Percentiles rank a stretch among this genome's conserved stretches.
Conservation (phyloP, 1,140 invertebrate species). For the Euborellia annulipes region DNA sequence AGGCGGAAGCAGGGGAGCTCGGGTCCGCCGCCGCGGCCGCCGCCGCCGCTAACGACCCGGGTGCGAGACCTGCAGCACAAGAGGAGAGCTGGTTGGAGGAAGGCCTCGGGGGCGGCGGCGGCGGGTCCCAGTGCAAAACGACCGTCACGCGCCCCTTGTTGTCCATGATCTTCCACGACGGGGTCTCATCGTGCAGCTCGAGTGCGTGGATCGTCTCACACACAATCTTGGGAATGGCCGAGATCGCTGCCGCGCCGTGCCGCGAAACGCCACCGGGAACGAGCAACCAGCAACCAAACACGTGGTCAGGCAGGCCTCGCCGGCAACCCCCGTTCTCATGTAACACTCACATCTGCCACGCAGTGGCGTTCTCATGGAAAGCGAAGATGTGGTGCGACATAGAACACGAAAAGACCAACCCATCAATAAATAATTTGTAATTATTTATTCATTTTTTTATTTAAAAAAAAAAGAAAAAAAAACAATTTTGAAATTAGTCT, state of each 20-base stretch:
- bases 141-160: conserved; percentile 87
- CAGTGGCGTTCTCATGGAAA: no score
- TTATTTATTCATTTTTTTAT: no score
- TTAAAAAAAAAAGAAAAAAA: no score
- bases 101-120: conserved; percentile 39
- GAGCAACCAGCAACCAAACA: conserved; percentile 2
- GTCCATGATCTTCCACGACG: conserved; percentile 94
- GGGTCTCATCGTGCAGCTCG: conserved; percentile 85
- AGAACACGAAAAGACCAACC: no score
- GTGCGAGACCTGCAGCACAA: conserved; percentile 1
- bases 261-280: conserved; percentile 1
- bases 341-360: no score
- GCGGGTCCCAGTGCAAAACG: conserved; percentile 76
- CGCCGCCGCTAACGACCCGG: conserved; percentile 25
- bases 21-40: conserved; percentile 31
- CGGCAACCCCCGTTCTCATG: no score
- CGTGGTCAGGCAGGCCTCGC: no score
- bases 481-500: no score
- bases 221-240: conserved; percentile 88
- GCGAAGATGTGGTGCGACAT: no score
- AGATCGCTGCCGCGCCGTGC: conserved; percentile 53
- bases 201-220: conserved; percentile 88
- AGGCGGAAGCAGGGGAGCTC: conserved; percentile 12
- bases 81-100: conserved; percentile 11
- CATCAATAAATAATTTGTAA: no score